Conservation (phyloP, 2,797 vertebrate species). For the Peromyscus nudipes region DNA sequence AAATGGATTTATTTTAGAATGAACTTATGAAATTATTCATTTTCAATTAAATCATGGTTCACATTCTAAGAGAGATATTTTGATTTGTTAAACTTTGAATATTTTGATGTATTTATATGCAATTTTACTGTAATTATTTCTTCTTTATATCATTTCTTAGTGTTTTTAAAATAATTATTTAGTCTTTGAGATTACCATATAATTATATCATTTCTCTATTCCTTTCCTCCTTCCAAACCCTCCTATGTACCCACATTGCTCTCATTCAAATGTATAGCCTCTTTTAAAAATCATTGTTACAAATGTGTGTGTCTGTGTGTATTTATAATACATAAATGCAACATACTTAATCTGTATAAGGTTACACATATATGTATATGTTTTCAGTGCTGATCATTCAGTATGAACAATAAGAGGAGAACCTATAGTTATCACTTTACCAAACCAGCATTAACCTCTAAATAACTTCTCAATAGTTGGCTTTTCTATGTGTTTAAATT, state of each 20-base stretch:
- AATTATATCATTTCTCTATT: neutral
- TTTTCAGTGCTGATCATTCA: neutral
- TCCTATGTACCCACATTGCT: neutral
- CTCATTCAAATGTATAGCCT: neutral
- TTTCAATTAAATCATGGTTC: neutral
- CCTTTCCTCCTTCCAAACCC: too few relatives aligned
- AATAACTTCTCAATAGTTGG: neutral
- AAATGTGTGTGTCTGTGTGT: neutral
- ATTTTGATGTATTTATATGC: neutral
- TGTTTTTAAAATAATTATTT: neutral
- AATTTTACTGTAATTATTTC: neutral
- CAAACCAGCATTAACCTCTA: neutral
- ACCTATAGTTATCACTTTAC: neutral
- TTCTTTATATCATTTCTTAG: neutral
- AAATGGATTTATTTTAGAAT: constrained; percentile 21
- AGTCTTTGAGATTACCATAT: neutral
- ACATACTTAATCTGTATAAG: neutral
- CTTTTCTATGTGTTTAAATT: neutral
- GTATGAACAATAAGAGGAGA: too few relatives aligned
- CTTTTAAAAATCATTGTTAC: neutral
- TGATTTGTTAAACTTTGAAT: neutral
- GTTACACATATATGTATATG: neutral
- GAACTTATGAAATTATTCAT: neutral
- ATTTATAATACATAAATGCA: neutral
- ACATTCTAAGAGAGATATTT: neutral